phyloP scores from a whole-genome alignment of 2,888 invertebrate genomes.

The Panzeria rudis region DNA sequence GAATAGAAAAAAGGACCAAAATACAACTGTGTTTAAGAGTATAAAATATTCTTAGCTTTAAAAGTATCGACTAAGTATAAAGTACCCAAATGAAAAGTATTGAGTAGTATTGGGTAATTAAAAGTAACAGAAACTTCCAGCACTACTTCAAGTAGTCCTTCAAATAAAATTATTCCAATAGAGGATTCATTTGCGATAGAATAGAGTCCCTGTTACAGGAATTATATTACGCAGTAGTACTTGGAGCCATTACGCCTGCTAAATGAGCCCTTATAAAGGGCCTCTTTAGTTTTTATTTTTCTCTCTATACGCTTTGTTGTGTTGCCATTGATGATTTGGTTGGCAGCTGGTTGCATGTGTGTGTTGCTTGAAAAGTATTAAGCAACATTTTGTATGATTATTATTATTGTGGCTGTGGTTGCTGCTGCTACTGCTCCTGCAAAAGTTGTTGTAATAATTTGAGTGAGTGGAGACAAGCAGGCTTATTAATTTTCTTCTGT shows the following conservation, averaged over 20 bases:
- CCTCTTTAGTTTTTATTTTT: not conserved
- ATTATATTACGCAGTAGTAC: no score
- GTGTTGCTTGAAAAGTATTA: conserved; percentile 43
- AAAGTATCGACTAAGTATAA: no score
- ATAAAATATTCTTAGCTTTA: no score
- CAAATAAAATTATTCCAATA: no score
- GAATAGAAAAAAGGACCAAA: no score
- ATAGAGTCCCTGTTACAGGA: no score
- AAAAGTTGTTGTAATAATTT: conserved; percentile 11
- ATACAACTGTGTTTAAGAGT: no score
- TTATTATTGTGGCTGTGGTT: conserved; percentile 23
- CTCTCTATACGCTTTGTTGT: not conserved
- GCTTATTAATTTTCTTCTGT: conserved; percentile 56
- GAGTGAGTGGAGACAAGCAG: conserved; percentile 41
- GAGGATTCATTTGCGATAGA: no score
- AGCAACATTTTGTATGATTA: conserved; percentile 36
- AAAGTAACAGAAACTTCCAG: no score
- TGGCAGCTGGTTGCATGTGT: not conserved
- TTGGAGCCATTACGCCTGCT: not conserved
- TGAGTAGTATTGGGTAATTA: no score
- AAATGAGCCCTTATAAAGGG: not conserved
- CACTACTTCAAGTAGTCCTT: no score
- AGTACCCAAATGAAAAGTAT: no score
- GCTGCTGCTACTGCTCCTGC: not conserved
- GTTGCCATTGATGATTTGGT: not conserved